Base-by-base conservation (phyloP, 2,888 invertebrate genomes). In the Nymphalis polychloros region DNA sequence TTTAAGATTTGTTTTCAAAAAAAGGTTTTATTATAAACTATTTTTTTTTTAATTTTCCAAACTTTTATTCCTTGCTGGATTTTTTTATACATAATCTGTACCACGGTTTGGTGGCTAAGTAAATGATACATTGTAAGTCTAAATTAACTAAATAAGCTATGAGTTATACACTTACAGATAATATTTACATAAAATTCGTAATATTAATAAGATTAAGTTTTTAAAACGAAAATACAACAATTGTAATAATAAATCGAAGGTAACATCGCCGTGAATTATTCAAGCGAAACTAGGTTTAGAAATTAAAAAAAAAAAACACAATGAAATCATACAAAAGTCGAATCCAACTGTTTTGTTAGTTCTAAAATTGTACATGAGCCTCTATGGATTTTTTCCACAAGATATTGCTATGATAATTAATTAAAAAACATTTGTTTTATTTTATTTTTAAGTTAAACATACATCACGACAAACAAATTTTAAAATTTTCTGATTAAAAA, bases 121-220 rank as follows among this genome's bases (percentile, higher is more conserved):
- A 53, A 55, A 31, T 48, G 16, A 60, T 66, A 61, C 60, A 53
- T 66, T 65, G 35, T 52, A 59, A 13, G 59, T 27, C 59, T 65
- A 65, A 55, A 17, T 35, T 17, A 61, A 55, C 61, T 55, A 66
- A 19, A 41, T 52, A 62, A 19, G 20, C 61, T 66, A 66, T 62
- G 55, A 61, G 61, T 66, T 66, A 61, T 62, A 48, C 55, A 57
- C 61, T 60, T 65, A 64, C 19, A 49, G 23, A 57, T 35, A 53
- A 60, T 69, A 62, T 64, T 19, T 69, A 69, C 60, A 69, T 62
- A 53, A 52, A 63, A 63, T 62, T 67, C 67, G 57, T 67, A 67
- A 55, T 55, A 62, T 27, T 59, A 10, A 59, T 63, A 63, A 46
- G 50, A 59, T 59, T 59, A 63, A 31, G 50, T 59, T 57, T 46